These are phyloP conservation scores for Tipula unca DNA, from an alignment of 2,888 invertebrate genomes.

Conservation along the genomic window DNA sequence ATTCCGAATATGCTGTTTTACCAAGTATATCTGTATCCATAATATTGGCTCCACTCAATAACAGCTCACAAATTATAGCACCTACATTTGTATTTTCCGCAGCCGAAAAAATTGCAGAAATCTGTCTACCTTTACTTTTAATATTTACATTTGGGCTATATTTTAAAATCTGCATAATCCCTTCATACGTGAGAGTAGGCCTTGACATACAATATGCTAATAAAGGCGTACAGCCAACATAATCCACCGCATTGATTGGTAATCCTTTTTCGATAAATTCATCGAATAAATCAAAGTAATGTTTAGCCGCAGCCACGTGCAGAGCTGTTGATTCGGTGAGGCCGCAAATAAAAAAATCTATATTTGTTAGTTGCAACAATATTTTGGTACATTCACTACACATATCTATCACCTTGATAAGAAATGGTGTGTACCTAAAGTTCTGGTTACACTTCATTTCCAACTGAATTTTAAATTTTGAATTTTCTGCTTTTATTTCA, in stretches of 20 bases:
- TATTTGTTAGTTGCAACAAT: background rate
- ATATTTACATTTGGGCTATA: background rate
- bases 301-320: background rate
- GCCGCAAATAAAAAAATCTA: background rate
- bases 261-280: background rate
- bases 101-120: background rate
- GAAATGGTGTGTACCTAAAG: background rate
- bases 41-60: background rate
- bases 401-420: background rate
- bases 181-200: background rate
- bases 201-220: background rate
- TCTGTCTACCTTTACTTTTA: background rate
- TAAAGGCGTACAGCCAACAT: background rate
- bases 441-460: background rate
- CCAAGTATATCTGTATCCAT: background rate
- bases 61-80: background rate
- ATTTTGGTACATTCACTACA: background rate
- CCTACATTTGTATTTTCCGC: background rate
- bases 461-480: background rate
- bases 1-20: background rate
- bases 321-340: background rate
- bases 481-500: background rate
- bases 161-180: background rate
- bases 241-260: background rate
- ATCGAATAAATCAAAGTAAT: background rate